Evolutionary conservation across 1,140 invertebrate genomes (phyloP), one percentile per base, ranked within the genome.

Genomic region (Drosophila arawakana): DNA sequence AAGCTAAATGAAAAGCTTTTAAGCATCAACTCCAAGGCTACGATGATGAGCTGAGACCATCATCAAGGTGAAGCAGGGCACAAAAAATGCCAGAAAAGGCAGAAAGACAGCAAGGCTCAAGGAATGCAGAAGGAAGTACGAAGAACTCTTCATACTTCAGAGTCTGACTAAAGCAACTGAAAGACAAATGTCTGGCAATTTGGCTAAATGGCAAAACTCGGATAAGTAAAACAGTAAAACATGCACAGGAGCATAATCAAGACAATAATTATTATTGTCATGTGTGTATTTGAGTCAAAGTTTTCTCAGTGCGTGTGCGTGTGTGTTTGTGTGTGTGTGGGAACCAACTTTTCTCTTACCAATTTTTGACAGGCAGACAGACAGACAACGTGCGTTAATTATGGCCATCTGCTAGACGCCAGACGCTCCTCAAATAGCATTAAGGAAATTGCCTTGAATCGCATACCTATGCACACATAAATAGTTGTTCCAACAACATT

Each of bases 211-310:
- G 81, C 84, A 84, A 76, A 89, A 81, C 76, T 74, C 73, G 72
- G 71, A 77, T 77, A 79, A 89, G 80, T 81, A 89, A 84, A 89
- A 79, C 75, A 89, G 84, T 89, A 84, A 89, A 89, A 81, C 84
- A 89, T 81, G 78, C 84, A 84, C 80, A 77, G 74, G 84, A 89
- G 84, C 84, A 89, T 84, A 89, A 89, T 89, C 81, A 89, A 84
- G 84, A 89, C 84, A 89, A 89, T 89, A 89, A 89, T 88, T 83
- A 88, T 88, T 89, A 89, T 89, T 89, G 84, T 89, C 84, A 89
- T 89, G 84, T 84, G 84, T 88, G 81, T 84, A 84, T 84, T 84
- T 83, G 66, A 61, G 41, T 43, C 65, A 76, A 76, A 76, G 74
- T 76, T 76, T 74, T 49, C 18, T 13, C 5, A n/a, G 9, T 41